Evolutionary conservation across 30 jellyfish, hydroid and myxozoan species (phyloP), one percentile per base, ranked within the genome.

Genomic region (Sanderia malayensis): DNA sequence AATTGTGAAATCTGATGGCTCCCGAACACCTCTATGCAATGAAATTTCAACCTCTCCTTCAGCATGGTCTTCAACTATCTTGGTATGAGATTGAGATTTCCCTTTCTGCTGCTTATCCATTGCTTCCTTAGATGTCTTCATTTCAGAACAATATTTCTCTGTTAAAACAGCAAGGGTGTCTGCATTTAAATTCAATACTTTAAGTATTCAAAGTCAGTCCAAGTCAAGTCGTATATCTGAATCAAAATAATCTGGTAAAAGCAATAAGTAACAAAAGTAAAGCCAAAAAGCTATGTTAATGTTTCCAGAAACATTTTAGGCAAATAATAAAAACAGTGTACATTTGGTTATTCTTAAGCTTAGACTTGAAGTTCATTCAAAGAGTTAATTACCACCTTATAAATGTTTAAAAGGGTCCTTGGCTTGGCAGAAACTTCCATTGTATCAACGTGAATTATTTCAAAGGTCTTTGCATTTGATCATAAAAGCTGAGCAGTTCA

Each of bases 121-220:
- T 9, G 23, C 63, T 37, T 44, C 74, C 28, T 44, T 27, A 15
- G 37, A 27, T 20, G 21, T 7, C 29, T 74, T 64, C 2, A 59
- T 0, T 59, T 37, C 71, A 23, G 69, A 70, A 71, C 27, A 71
- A 28, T 71, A 83, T 46, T 58, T 83, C 78, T 72, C 82, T 83
- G 72, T 20, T 26, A 4, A 72, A 4, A n/a, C n/a, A n/a, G n/a
- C n/a, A n/a, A n/a, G n/a, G n/a, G n/a, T n/a, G n/a, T n/a, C n/a
- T n/a, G n/a, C n/a, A n/a, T n/a, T n/a, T n/a, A n/a, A n/a, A n/a
- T n/a, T n/a, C n/a, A n/a, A 44, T 66, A 26, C 31, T 66, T 66
- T 22, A 10, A 41, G 15, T 8, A 41, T 41, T 41, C 15, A 41
- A 15, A 41, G 15, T 41, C 11, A 41, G 15, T 41, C 55, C 55